Evolutionary conservation across 2,113 vertebrate genomes (phyloP), one percentile per base, ranked within the genome.

Genomic region (Megaleporinus macrocephalus): DNA sequence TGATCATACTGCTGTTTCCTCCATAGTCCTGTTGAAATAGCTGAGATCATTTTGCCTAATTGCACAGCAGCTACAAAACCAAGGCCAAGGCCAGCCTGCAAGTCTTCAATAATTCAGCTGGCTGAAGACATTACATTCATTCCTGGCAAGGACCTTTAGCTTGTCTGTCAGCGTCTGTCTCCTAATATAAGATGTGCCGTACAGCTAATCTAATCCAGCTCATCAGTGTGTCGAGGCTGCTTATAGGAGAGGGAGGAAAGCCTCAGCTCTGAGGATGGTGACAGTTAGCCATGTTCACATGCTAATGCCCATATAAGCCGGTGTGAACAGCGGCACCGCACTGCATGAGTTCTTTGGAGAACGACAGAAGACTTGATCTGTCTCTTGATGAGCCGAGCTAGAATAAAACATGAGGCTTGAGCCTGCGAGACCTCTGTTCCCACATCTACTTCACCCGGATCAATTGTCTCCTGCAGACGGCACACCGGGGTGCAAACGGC

Each of bases 321-420:
- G 65, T 68, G 26, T 49, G 75, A 83, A 83, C 73, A 71, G 70
- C 26, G 75, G 76, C 41, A 47, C 30, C 44, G 72, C 74, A 69
- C 49, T 74, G 53, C 69, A 86, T 86, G 73, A 29, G 53, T 74
- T 78, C 80, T 83, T 80, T 78, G 63, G 36, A 68, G 78, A 83
- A 83, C 22, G 30, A 78, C 27, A 53, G 51, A 65, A 77, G 73
- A 72, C 78, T 61, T 47, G 69, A 83, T 83, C 85, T 81, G 70
- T 83, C 78, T 83, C 81, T 70, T 18, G 15, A 41, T 4, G 69
- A 86, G 69, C 53, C 41, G 5, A 30, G n/a, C 7, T 33, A 51
- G 85, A 86, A 86, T 83, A 83, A 86, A 86, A 83, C 78, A 83
- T 81, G 78, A 86, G 57, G 59, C 71, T 16, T 0, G 78, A 78